These are phyloP conservation scores for Takifugu rubripes DNA, from an alignment of 2,797 vertebrate genomes.

Conservation along the genomic window DNA sequence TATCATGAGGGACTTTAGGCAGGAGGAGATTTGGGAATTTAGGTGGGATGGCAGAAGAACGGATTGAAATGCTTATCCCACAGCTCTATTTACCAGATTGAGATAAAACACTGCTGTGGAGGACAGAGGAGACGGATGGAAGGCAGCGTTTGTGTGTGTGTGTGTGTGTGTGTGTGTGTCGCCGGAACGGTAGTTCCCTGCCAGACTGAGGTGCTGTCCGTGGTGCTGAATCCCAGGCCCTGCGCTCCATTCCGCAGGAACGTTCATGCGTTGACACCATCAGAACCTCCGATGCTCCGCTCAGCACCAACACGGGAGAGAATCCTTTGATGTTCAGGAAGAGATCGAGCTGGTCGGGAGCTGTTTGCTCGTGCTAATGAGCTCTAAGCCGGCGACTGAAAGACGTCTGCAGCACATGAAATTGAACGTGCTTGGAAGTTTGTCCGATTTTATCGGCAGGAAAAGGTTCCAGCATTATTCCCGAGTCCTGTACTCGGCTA, in stretches of 20 bases:
- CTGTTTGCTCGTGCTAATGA: no score
- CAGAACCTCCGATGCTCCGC: no score
- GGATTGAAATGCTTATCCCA: constrained; percentile 35
- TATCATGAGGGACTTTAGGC: constrained; percentile 22
- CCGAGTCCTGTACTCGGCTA: not conserved
- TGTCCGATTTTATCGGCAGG: no score
- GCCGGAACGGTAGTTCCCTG: constrained; percentile 8
- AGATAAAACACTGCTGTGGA: constrained; percentile 24
- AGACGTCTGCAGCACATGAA: no score
- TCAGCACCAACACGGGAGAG: no score
- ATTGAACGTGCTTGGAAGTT: no score
- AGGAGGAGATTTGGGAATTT: constrained; percentile 10
- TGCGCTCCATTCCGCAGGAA: no score
- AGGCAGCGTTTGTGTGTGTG: constrained; percentile 12
- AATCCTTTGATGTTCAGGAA: not conserved
- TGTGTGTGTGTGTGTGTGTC: constrained; percentile 4
- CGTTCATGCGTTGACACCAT: no score
- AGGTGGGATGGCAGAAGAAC: constrained; percentile 17
- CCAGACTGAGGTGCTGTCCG: constrained; percentile 28
- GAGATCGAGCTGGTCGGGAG: not conserved
- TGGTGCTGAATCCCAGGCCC: constrained; percentile 44
- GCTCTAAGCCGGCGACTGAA: no score
- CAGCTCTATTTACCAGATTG: constrained; percentile 13
- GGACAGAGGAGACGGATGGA: constrained; percentile 20
- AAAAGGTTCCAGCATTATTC: no score